phyloP scores from a whole-genome alignment of 2,888 invertebrate genomes.

The Apamea crenata region DNA sequence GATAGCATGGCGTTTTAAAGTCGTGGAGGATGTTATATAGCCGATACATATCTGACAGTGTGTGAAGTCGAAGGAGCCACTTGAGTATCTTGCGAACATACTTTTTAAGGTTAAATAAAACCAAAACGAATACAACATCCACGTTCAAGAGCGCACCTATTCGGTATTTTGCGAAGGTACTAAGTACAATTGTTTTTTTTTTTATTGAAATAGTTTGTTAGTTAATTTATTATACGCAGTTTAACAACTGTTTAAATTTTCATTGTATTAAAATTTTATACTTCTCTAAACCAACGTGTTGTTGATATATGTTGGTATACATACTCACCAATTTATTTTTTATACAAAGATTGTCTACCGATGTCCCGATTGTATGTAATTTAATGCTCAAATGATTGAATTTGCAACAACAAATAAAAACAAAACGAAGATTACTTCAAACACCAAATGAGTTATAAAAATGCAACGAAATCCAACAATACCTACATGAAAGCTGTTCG shows the following conservation, averaged over 20 bases:
- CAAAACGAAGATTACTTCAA: not conserved
- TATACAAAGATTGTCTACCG: not conserved
- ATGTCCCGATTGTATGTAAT: not conserved
- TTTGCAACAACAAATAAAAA: not conserved
- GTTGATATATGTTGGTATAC: not conserved
- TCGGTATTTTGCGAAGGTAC: no score
- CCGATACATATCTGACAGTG: no score
- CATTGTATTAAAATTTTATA: not conserved
- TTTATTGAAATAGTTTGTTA: no score
- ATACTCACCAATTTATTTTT: not conserved
- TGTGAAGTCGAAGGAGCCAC: no score
- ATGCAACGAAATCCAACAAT: constrained; percentile 54
- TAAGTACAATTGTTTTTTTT: no score
- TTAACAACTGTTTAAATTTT: not conserved
- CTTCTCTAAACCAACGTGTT: not conserved
- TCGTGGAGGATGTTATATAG: no score
- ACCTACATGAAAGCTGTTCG: constrained; percentile 68
- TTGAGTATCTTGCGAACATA: no score
- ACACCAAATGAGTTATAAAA: not conserved
- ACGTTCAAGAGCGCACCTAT: no score
- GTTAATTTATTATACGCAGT: no score
- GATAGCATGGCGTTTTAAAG: no score
- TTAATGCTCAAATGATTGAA: not conserved
- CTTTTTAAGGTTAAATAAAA: no score
- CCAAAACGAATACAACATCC: no score